Conservation (phyloP, 2,113 vertebrate genomes). For the Anas platyrhynchos region DNA sequence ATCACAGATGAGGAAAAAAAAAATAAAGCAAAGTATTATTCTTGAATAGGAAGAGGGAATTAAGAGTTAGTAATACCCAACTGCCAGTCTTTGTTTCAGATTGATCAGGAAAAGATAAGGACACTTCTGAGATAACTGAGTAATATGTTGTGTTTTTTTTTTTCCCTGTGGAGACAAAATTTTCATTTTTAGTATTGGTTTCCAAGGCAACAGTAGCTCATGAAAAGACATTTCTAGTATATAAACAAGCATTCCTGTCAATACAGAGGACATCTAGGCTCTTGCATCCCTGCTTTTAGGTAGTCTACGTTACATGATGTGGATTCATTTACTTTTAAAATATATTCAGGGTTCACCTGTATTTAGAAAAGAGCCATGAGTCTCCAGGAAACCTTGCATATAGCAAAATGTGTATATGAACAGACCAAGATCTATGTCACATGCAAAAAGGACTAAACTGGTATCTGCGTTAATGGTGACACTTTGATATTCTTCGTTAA, state of each 20-base stretch:
- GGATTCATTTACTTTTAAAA: neutral
- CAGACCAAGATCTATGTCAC: neutral
- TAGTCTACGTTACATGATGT: neutral
- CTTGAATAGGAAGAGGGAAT: neutral
- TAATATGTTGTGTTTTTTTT: neutral
- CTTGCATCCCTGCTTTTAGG: neutral
- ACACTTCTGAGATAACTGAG: neutral
- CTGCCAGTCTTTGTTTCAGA: neutral
- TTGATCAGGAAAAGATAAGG: neutral
- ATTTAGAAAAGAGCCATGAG: neutral
- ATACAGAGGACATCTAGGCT: neutral
- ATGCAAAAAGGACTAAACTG: neutral
- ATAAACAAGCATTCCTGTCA: neutral
- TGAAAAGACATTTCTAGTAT: neutral
- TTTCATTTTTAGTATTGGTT: constrained; percentile 33
- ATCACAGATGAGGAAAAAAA: neutral
- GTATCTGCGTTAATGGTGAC: neutral
- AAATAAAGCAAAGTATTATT: neutral
- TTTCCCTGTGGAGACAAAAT: neutral
- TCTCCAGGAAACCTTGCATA: neutral
- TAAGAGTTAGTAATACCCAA: neutral
- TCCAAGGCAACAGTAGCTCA: constrained; percentile 1
- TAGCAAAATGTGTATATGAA: neutral
- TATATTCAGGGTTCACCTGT: neutral
- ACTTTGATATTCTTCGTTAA: neutral